Base-by-base conservation (phyloP, 2,113 vertebrate species). In the Tringa solitaria region DNA sequence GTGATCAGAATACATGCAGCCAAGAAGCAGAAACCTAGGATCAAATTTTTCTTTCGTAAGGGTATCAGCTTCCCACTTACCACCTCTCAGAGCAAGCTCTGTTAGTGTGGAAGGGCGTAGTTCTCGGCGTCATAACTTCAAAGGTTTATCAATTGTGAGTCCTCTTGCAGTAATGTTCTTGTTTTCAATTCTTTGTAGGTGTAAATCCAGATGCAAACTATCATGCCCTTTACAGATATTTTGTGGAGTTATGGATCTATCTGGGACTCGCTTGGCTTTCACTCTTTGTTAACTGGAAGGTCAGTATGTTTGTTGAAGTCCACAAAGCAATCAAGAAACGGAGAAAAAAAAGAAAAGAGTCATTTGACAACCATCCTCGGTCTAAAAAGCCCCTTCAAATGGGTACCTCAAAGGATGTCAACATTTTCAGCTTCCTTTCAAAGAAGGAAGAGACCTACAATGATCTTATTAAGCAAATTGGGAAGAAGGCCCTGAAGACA, bases 231-330 rank as follows among this genome's bases (percentile, higher is more conserved):
- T 99, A 99, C 96, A 98, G 99, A 93, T 99, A 99, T 89, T 99
- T 99, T 95, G 99, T 99, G 90, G 99, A 99, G 73, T 98, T 99
- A 24, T 99, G 99, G 99, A 99, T 99, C 93, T 99, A 99, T 97
- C 96, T 99, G 83, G 99, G 99, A 14, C 86, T 99, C 95, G 99
- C 99, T 78, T 99, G 99, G 99, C 99, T 99, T 43, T 99, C 99
- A 32, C 98, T 99, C 56, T 99, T 99, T 89, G 99, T 99, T 94
- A 99, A 99, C 96, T 99, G 99, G 99, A 99, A 99, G 87, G 99
- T 99, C 74, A 99, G 99, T 89, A 99, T 99, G 99, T 99, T 99
- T 84, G 98, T 99, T 30, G 99, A 99, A 94, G 99, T 99, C 53
- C 99, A 99, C 97, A 99, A 99, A 97, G 99, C 99, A 54, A 98